Evolutionary conservation across 1,140 invertebrate genomes (phyloP).

Genomic region (Formica selysi): DNA sequence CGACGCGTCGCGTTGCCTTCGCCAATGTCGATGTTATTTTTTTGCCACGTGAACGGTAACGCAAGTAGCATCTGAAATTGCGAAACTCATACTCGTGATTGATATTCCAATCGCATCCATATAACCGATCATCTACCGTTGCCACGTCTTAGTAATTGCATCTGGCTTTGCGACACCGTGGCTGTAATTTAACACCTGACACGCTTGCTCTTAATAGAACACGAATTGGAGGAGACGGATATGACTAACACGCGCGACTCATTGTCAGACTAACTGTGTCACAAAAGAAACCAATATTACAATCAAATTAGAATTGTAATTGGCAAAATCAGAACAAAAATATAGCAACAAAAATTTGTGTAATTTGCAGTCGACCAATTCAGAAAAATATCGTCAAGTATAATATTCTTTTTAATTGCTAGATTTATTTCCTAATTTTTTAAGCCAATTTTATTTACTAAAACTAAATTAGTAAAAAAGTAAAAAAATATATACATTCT

Average conservation of each 20-base stretch:
- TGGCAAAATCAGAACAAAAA: neutral
- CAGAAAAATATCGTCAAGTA: neutral
- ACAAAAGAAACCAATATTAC: slow-evolving; percentile 17
- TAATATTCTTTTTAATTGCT: neutral
- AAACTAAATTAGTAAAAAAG: neutral
- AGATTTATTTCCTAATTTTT: neutral
- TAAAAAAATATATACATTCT: neutral
- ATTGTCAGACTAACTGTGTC: neutral
- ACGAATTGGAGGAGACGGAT: slow-evolving; percentile 41
- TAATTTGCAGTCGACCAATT: neutral
- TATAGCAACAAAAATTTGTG: neutral
- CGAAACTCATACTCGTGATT: slow-evolving; percentile 57
- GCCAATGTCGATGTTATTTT: slow-evolving; percentile 16
- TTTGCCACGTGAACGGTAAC: slow-evolving; percentile 14
- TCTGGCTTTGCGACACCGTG: slow-evolving; percentile 60
- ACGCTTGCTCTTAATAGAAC: slow-evolving; percentile 63
- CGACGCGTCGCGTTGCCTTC: slow-evolving; percentile 3
- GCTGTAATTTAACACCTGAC: slow-evolving; percentile 65
- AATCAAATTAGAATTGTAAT: neutral
- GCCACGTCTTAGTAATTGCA: slow-evolving; percentile 66
- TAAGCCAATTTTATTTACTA: neutral
- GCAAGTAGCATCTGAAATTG: slow-evolving; percentile 38
- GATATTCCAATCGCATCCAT: slow-evolving; percentile 67
- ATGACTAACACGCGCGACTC: slow-evolving; percentile 17
- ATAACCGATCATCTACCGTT: slow-evolving; percentile 57